phyloP scores from a whole-genome alignment of 2,888 invertebrate genomes.

The Candidula unifasciata region DNA sequence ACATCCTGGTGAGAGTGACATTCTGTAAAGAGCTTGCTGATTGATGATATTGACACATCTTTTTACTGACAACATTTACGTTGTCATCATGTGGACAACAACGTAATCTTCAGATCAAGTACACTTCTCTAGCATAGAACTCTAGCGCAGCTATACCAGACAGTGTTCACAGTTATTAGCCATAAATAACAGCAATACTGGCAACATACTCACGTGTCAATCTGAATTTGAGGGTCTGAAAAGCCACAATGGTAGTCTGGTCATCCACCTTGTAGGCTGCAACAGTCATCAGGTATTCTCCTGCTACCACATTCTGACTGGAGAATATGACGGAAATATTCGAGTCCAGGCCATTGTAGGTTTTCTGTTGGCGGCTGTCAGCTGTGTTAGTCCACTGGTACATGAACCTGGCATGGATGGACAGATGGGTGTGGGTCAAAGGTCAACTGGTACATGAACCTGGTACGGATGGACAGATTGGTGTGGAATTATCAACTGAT shows the following conservation, averaged over 20 bases:
- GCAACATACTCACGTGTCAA: constrained; percentile 49
- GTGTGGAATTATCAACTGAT: not conserved
- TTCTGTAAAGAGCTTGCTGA: too few species aligned
- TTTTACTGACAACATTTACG: too few species aligned
- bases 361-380: constrained; percentile 7
- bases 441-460: constrained; percentile 51
- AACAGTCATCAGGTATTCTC: constrained; percentile 54
- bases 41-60: too few species aligned
- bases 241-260: constrained; percentile 43
- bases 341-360: constrained; percentile 39
- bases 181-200: too few species aligned
- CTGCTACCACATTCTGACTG: constrained; percentile 12
- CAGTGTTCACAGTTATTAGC: too few species aligned
- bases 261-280: constrained; percentile 34
- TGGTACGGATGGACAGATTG: not conserved
- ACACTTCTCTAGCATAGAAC: too few species aligned
- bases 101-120: too few species aligned
- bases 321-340: constrained; percentile 11
- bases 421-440: not conserved
- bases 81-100: too few species aligned
- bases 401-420: constrained; percentile 42
- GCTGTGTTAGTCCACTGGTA: constrained; percentile 58
- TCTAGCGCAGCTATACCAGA: not conserved
- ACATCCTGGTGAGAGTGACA: too few species aligned
- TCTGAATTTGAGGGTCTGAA: constrained; percentile 42